Conservation (phyloP, 92 coral and sea anemone species). For the Epizoanthus scotinus region DNA sequence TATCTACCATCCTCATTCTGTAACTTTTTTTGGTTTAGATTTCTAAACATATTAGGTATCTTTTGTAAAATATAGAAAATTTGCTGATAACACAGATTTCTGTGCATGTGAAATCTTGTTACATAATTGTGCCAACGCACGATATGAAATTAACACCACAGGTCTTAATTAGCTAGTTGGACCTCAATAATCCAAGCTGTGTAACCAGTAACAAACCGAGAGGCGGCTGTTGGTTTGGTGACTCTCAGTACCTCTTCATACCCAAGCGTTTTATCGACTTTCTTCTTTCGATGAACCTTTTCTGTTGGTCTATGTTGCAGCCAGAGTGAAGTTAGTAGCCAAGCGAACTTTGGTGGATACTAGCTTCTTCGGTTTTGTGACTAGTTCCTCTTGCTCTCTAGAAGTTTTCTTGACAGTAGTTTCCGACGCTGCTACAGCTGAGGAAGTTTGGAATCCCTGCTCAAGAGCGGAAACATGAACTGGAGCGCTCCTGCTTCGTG, state of each 20-base stretch:
- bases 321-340: conserved; percentile 27
- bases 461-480: background rate
- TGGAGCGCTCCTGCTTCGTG: background rate
- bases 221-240: background rate
- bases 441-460: background rate
- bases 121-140: background rate
- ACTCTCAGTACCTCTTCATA: background rate
- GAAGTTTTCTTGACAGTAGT: background rate
- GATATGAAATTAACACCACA: background rate
- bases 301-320: conserved; percentile 1
- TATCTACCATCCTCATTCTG: too few relatives aligned
- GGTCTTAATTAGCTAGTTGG: background rate
- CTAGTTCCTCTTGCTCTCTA: background rate
- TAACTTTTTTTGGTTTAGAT: too few relatives aligned
- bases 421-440: background rate
- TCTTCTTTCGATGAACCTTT: background rate
- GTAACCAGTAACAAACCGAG: background rate
- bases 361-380: background rate
- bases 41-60: too few relatives aligned
- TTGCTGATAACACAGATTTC: background rate
- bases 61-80: too few relatives aligned
- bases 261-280: too few relatives aligned
- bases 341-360: conserved; percentile 17
- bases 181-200: background rate
- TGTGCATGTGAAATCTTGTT: background rate